phyloP scores from a whole-genome alignment of 92 coral and sea anemone species.

The Phenganax subtilis region DNA sequence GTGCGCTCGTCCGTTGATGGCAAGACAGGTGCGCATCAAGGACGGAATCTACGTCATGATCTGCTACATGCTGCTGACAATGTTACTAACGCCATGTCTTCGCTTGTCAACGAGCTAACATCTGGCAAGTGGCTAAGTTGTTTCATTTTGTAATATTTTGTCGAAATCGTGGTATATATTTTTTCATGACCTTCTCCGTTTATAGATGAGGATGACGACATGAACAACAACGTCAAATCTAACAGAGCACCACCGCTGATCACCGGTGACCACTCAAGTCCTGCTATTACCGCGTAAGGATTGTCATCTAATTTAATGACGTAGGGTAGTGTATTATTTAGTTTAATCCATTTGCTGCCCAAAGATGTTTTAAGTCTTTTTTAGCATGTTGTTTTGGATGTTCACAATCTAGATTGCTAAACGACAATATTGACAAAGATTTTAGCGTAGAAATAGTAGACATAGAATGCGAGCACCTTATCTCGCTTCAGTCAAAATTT shows the following conservation, averaged over 20 bases:
- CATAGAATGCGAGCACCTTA: too few relatives aligned
- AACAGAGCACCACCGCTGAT: conserved; percentile 18
- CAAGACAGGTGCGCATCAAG: conserved; percentile 68
- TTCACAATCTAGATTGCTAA: too few relatives aligned
- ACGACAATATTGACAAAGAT: too few relatives aligned
- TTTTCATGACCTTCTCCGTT: background rate
- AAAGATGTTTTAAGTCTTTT: too few relatives aligned
- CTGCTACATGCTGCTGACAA: conserved; percentile 89
- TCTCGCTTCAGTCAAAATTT: too few relatives aligned
- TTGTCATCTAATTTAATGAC: background rate
- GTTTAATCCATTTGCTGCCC: background rate
- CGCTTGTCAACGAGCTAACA: conserved; percentile 86
- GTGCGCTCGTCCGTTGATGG: conserved; percentile 75
- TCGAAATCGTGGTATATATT: background rate
- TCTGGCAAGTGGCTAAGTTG: conserved; percentile 61
- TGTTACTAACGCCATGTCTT: conserved; percentile 97
- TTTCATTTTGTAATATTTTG: background rate
- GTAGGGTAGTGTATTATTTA: background rate
- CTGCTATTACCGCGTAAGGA: conserved; percentile 31
- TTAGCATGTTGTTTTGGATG: too few relatives aligned
- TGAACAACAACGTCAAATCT: conserved; percentile 12
- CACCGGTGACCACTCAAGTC: conserved; percentile 34
- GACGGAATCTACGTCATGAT: conserved; percentile 78
- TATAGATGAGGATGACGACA: conserved; percentile 63
- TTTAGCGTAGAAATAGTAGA: too few relatives aligned